phyloP scores from a whole-genome alignment of 2,113 vertebrate genomes.

The Oreochromis spilurus region DNA sequence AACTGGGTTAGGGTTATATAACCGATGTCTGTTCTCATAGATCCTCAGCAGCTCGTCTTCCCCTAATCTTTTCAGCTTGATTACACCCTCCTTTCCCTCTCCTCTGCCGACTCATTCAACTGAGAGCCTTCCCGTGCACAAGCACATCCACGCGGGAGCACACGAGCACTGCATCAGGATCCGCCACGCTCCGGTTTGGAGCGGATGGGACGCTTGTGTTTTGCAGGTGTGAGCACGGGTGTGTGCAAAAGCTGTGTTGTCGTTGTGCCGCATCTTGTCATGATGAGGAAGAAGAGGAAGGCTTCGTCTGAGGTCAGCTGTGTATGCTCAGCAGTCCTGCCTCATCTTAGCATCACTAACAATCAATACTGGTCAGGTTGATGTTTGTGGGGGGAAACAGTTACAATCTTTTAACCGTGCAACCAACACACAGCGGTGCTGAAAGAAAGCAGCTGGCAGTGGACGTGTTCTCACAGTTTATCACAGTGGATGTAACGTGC shows the following conservation, averaged over 20 bases:
- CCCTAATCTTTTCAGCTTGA: conserved; percentile 75
- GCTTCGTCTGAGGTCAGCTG: neutral
- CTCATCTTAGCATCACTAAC: neutral
- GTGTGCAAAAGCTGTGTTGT: neutral
- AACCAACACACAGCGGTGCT: neutral
- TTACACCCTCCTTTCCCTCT: conserved; percentile 54
- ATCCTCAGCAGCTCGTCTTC: conserved; percentile 66
- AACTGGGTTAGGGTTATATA: conserved; percentile 69
- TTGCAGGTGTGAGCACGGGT: conserved; percentile 30
- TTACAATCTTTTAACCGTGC: neutral
- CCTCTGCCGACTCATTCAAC: conserved; percentile 46
- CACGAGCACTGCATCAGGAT: conserved; percentile 19
- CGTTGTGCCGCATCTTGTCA: neutral
- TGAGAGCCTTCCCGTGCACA: conserved; percentile 31
- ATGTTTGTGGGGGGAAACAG: neutral
- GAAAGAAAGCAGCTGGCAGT: neutral
- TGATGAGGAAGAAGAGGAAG: neutral
- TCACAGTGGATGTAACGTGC: neutral
- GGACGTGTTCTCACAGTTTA: neutral
- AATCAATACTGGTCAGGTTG: neutral
- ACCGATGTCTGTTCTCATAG: conserved; percentile 66
- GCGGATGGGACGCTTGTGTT: conserved; percentile 29
- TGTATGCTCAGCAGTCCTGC: neutral
- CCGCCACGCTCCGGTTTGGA: conserved; percentile 58
- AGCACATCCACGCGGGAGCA: neutral